These are phyloP conservation scores for Petrocephalus sullivani DNA, from an alignment of 2,797 vertebrate genomes.

Conservation along the genomic window DNA sequence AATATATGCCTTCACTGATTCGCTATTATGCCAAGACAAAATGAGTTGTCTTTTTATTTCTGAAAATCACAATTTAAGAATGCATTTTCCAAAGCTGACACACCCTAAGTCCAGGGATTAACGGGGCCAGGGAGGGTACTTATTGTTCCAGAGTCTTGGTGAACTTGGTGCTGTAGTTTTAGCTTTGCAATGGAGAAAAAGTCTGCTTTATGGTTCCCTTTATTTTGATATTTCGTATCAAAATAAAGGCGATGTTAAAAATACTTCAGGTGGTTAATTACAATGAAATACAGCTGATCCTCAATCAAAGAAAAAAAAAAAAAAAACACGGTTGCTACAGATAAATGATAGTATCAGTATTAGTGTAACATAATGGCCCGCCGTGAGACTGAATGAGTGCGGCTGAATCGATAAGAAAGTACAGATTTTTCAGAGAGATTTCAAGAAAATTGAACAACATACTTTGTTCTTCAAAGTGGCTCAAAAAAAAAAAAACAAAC, in stretches of 20 bases:
- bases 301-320: background rate
- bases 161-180: background rate
- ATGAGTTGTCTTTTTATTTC: background rate
- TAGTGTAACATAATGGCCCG: background rate
- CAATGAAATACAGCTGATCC: background rate
- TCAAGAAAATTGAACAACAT: background rate
- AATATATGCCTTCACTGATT: background rate
- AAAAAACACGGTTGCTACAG: background rate
- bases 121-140: background rate
- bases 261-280: background rate
- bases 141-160: background rate
- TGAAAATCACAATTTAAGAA: background rate
- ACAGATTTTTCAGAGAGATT: background rate
- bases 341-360: background rate
- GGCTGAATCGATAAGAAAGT: background rate
- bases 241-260: background rate
- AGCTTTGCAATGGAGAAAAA: background rate
- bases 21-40: background rate
- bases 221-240: background rate
- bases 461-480: background rate
- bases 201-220: background rate
- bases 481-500: background rate
- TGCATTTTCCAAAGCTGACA: background rate
- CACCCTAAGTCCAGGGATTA: background rate
- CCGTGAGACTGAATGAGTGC: background rate